Base-by-base conservation (phyloP, 2,113 vertebrate genomes). In the Hydrolagus affinis region DNA sequence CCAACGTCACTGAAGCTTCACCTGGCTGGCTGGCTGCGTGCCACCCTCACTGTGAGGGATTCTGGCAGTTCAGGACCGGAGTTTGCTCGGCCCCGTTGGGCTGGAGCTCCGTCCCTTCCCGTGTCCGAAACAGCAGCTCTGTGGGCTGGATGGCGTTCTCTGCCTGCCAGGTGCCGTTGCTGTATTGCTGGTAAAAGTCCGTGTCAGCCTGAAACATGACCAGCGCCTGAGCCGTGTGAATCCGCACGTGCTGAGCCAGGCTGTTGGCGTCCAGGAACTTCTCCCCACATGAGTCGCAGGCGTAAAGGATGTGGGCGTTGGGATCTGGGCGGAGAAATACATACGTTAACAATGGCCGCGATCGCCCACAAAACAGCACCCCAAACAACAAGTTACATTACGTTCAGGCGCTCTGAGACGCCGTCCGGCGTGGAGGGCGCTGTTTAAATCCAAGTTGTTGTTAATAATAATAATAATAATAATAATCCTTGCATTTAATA, bases 181-280 rank as follows among this genome's bases (percentile, higher is more conserved):
- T 89, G 0, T 97, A 96, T 86, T 97, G 97, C 89, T 99, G 97
- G 91, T 98, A 99, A 90, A 97, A 98, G 93, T 99, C 97, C 0
- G 96, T 94, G 74, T 99, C 97, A 0, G 97, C 96, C 92, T 98
- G 97, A 91, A 99, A 98, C 97, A 99, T 98, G 90, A 99, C 97
- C 88, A 99, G 89, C 0, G 97, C 97, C 89, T 99, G 97, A 0
- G 97, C 97, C 0, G 97, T 99, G 94, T 99, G 97, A 90, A 99
- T 97, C 86, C 97, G 96, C 7, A 99, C 96, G 0, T 99, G 97
- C 91, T 98, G 96, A 0, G 97, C 97, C 85, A 99, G 90, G 87
- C 96, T 98, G 89, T 88, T 95, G 85, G 96, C 96, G 0, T 99
- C 97, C 90, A 97, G 88, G 88, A 99, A 99, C 88, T 99, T 99